Evolutionary conservation across 2,797 vertebrate genomes (phyloP).

Genomic region (Salarias fasciatus): DNA sequence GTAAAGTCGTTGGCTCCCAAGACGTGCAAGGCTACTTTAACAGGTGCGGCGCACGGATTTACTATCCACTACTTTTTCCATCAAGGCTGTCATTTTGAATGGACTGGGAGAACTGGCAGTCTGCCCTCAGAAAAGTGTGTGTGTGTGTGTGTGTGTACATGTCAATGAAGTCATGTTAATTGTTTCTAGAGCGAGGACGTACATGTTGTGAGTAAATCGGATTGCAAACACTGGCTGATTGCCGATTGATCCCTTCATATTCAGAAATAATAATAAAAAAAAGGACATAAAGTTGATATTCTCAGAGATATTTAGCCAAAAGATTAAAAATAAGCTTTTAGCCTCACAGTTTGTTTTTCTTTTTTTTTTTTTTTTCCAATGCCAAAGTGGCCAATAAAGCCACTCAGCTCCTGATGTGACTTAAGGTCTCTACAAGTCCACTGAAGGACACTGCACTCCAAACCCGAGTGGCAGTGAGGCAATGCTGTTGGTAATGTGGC

Average conservation of each 20-base stretch:
- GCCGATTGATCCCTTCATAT: background rate
- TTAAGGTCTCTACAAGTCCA: slow-evolving; percentile 71
- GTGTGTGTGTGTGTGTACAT: slow-evolving; percentile 13
- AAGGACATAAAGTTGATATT: too few species aligned
- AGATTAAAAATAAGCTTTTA: too few species aligned
- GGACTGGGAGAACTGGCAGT: slow-evolving; percentile 56
- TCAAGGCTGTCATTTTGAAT: slow-evolving; percentile 64
- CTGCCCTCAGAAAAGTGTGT: slow-evolving; percentile 36
- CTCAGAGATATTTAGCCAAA: too few species aligned
- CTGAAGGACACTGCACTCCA: slow-evolving; percentile 74
- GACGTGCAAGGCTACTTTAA: slow-evolving; percentile 61
- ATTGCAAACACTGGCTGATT: background rate
- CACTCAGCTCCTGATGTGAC: slow-evolving; percentile 27
- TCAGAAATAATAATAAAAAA: too few species aligned
- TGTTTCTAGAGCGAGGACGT: slow-evolving; percentile 10
- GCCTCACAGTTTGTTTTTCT: too few species aligned
- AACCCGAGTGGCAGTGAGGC: slow-evolving; percentile 72
- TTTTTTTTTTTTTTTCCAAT: too few species aligned
- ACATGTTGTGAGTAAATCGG: slow-evolving; percentile 61
- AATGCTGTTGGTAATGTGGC: slow-evolving; percentile 66
- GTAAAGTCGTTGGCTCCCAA: slow-evolving; percentile 64
- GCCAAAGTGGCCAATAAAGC: background rate
- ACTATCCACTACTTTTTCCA: slow-evolving; percentile 36
- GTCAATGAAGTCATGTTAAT: slow-evolving; percentile 11
- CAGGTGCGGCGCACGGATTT: slow-evolving; percentile 69